Evolutionary conservation across 2,113 vertebrate genomes (phyloP).

Genomic region (Pedionomus torquatus): DNA sequence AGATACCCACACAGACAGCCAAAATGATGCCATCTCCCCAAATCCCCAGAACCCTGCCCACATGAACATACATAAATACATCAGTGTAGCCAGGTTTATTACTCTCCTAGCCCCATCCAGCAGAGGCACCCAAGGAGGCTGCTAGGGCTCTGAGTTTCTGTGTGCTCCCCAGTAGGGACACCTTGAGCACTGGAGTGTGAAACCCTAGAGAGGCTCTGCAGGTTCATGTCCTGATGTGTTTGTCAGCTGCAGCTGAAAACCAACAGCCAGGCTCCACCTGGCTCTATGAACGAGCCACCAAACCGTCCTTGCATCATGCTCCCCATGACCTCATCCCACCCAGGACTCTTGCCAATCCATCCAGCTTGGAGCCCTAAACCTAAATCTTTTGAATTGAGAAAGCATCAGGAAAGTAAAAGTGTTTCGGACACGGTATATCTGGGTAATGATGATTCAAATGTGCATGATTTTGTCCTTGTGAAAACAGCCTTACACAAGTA

Average conservation of each 20-base stretch:
- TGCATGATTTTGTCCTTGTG: background rate
- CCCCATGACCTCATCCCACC: background rate
- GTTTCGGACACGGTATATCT: background rate
- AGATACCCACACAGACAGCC: background rate
- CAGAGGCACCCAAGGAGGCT: too few relatives aligned
- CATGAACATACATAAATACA: too few relatives aligned
- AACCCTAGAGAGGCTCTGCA: background rate
- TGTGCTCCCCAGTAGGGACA: background rate
- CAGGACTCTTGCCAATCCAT: background rate
- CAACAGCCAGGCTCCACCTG: background rate
- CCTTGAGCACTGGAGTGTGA: background rate
- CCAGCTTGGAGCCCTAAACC: rapidly evolving
- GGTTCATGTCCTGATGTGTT: background rate
- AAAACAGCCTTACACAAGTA: rapidly evolving
- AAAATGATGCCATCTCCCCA: background rate
- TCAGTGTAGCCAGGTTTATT: too few relatives aligned
- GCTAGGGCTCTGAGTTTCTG: background rate
- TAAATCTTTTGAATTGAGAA: background rate
- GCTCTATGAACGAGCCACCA: background rate
- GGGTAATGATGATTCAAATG: background rate
- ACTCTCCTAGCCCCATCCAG: too few relatives aligned
- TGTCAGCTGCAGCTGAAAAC: background rate
- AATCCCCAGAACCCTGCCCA: too few relatives aligned
- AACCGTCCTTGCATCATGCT: background rate
- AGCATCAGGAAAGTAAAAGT: background rate